Conservation (phyloP, 2,888 invertebrate species). For the Halictus quadricinctus region DNA sequence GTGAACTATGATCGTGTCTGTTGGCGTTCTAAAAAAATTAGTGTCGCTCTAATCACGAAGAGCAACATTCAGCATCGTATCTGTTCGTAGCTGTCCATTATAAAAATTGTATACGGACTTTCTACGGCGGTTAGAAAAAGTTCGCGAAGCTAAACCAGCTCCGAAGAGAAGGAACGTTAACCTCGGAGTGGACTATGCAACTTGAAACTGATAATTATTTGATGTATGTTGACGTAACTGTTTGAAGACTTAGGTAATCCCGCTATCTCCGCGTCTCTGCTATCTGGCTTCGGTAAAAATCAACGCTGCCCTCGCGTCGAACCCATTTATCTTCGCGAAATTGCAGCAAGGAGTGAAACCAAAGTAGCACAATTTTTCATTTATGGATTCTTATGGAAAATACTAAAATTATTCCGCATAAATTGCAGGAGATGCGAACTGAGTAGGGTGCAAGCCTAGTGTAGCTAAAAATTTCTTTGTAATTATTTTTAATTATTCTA, state of each 20-base stretch:
- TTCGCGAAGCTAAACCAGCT: not conserved
- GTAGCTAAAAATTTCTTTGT: not conserved
- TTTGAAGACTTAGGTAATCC: slow-evolving; percentile 7
- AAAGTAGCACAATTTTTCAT: not conserved
- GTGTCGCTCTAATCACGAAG: not conserved
- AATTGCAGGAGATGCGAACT: not conserved
- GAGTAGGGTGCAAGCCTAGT: not conserved
- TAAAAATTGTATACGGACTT: not conserved
- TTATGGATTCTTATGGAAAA: not conserved
- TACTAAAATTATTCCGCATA: not conserved
- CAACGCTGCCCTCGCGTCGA: not conserved
- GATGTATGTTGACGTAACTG: slow-evolving; percentile 9
- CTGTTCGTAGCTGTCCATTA: not conserved
- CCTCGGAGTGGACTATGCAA: slow-evolving; percentile 1
- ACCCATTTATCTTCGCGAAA: not conserved
- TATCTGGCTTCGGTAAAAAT: not conserved
- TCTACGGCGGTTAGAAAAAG: not conserved
- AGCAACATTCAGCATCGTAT: not conserved
- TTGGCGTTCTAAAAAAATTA: not conserved
- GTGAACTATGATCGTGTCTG: not conserved
- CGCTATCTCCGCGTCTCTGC: not conserved
- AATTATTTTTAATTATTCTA: too few species aligned
- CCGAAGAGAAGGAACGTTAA: not conserved
- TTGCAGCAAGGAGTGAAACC: not conserved
- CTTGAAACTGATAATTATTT: slow-evolving; percentile 9